Percentiles rank a stretch among this genome's conserved stretches.
These are phyloP conservation scores for Maconellicoccus hirsutus DNA, from an alignment of 1,140 invertebrate genomes.

Conservation along the genomic window DNA sequence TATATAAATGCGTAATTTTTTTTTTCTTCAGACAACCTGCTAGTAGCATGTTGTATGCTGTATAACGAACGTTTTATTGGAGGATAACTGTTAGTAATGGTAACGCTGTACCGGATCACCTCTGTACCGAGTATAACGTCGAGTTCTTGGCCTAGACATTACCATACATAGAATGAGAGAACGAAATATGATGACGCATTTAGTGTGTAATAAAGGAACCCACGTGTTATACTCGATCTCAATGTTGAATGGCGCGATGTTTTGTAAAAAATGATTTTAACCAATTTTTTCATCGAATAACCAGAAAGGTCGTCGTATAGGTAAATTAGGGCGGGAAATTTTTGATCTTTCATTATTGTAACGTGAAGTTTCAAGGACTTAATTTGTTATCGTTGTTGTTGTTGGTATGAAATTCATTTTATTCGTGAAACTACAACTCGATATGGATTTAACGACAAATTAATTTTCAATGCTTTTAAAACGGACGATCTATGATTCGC, in stretches of 20 bases:
- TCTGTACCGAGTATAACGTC: not conserved
- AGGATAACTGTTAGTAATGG: constrained; percentile 18
- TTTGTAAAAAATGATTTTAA: constrained; percentile 4
- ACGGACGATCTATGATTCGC: too few relatives aligned
- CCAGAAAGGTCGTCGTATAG: not conserved
- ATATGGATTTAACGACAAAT: too few relatives aligned
- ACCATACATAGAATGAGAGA: constrained; percentile 17
- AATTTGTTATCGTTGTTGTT: not conserved
- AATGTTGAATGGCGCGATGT: constrained; percentile 12
- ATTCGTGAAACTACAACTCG: too few relatives aligned
- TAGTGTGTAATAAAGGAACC: constrained; percentile 14
- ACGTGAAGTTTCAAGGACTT: not conserved
- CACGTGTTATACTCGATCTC: constrained; percentile 7
- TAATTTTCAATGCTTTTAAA: too few relatives aligned
- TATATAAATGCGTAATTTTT: too few relatives aligned
- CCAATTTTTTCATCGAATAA: not conserved
- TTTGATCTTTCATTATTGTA: not conserved
- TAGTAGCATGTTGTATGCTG: not conserved
- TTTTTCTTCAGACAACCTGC: not conserved
- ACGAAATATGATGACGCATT: constrained; percentile 17
- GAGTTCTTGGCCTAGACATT: constrained; percentile 21
- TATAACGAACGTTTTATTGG: constrained; percentile 10
- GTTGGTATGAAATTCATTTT: too few relatives aligned
- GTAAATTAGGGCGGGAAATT: constrained; percentile 16
- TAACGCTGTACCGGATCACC: constrained; percentile 2